Base-by-base conservation (phyloP, 2,888 invertebrate genomes). In the Drosophila algonquin region DNA sequence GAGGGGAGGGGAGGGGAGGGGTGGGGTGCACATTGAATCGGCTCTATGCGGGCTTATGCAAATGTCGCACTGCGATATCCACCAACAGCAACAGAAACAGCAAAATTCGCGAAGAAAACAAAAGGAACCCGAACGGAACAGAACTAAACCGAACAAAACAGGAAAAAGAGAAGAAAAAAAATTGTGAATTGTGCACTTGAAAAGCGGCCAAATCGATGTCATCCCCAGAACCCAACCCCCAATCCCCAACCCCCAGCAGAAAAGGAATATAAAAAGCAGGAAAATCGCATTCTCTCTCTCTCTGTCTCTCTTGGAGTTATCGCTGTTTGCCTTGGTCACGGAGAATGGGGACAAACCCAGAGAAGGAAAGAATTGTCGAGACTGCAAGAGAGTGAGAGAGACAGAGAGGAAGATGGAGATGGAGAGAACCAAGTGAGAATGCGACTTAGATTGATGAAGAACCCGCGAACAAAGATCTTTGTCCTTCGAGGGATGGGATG, bases 31-130 rank as follows among this genome's bases (percentile, higher is more conserved):
- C 27, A 7, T 27, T 27, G 18, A 50, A 40, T 35, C 50, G 77
- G 76, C 76, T 76, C 63, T 65, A 85, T 84, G 85, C 72, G 76
- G 84, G 79, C 79, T 81, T 81, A 87, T 81, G 81, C 81, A 81
- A 81, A 81, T 81, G 81, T 76, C 85, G 85, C 79, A 53, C 72
- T 70, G 64, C 84, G 76, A 71, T 81, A 80, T 80, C 61, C 81
- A 71, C 9, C 32, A 71, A 51, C 59, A 5, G 27, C 2, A 24
- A 21, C 59, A 3, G 27, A 1, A 24, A 21, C 12, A 12, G 24
- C 24, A 1, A 53, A 51, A 57, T n/a, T 55, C 27, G 68, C 50
- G 50, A 65, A 67, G 56, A 65, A 70, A 54, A 60, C 71, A 69
- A 69, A 65, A 69, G 71, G 8, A 58, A 35, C 5, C 35, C 35